Conservation (phyloP, 2,888 invertebrate genomes). For the Mechanitis messenoides region DNA sequence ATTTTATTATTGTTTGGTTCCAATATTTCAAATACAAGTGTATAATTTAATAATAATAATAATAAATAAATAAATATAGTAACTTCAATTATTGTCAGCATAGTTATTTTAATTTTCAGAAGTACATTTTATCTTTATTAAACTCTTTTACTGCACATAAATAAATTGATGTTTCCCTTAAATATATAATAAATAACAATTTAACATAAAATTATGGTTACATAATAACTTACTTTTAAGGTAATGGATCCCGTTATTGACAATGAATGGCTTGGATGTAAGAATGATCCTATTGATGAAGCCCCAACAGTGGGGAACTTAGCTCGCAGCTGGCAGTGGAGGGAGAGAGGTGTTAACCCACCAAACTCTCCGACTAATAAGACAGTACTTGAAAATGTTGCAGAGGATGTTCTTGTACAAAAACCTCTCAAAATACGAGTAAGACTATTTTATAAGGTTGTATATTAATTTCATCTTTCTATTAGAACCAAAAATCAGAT, state of each 20-base stretch:
- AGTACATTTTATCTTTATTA: not conserved
- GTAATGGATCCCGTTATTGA: conserved; percentile 66
- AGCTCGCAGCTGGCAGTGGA: conserved; percentile 67
- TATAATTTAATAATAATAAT: no score
- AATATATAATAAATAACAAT: no score
- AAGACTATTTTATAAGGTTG: conserved; percentile 34
- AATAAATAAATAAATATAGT: no score
- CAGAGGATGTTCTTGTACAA: conserved; percentile 80
- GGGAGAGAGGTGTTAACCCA: conserved; percentile 63
- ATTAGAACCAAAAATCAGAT: no score
- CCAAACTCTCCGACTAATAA: conserved; percentile 60
- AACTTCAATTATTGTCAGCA: no score
- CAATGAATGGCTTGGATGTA: conserved; percentile 62
- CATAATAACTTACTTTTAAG: conserved; percentile 17
- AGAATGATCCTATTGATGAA: conserved; percentile 61
- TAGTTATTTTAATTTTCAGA: no score
- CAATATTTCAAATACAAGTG: no score
- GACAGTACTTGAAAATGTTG: conserved; percentile 76
- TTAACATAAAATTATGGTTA: not conserved
- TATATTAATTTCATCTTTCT: no score
- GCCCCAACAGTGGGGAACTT: conserved; percentile 55
- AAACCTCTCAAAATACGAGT: conserved; percentile 80
- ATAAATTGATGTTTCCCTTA: not conserved
- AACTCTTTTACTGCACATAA: not conserved
- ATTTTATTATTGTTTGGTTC: no score